A percentile compares a stretch with the other conserved stretches of the same genome.
phyloP scores from a whole-genome alignment of 2,797 vertebrate species.

The Sciurus carolinensis region DNA sequence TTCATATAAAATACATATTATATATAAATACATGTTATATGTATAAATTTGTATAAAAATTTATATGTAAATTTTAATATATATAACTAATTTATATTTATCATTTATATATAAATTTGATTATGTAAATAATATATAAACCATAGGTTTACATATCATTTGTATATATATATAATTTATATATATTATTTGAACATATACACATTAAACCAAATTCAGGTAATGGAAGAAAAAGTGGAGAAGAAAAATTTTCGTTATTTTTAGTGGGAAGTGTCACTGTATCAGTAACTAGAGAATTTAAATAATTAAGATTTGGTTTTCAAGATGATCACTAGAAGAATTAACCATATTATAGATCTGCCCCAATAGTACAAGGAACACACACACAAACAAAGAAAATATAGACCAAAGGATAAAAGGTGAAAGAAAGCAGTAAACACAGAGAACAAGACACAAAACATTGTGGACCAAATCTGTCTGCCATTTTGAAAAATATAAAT shows the following conservation, averaged over 20 bases:
- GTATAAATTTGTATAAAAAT: background rate
- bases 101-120: too few relatives aligned
- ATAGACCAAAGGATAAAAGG: background rate
- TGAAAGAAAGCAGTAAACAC: background rate
- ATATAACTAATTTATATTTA: too few relatives aligned
- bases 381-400: background rate
- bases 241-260: constrained; percentile 11
- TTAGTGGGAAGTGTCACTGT: background rate
- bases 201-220: background rate
- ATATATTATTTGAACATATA: too few relatives aligned
- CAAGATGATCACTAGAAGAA: background rate
- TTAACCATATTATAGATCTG: background rate
- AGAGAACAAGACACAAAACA: background rate
- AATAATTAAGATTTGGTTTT: background rate
- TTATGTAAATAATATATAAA: too few relatives aligned
- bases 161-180: too few relatives aligned
- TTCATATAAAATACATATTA: background rate
- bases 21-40: background rate
- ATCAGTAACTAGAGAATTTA: constrained; percentile 11
- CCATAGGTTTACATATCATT: too few relatives aligned
- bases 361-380: background rate
- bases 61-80: too few relatives aligned
- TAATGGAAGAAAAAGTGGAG: background rate
- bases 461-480: background rate
- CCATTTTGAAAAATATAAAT: constrained; percentile 24